phyloP scores from a whole-genome alignment of 2,797 vertebrate genomes.

The Chromobotia macracanthus region DNA sequence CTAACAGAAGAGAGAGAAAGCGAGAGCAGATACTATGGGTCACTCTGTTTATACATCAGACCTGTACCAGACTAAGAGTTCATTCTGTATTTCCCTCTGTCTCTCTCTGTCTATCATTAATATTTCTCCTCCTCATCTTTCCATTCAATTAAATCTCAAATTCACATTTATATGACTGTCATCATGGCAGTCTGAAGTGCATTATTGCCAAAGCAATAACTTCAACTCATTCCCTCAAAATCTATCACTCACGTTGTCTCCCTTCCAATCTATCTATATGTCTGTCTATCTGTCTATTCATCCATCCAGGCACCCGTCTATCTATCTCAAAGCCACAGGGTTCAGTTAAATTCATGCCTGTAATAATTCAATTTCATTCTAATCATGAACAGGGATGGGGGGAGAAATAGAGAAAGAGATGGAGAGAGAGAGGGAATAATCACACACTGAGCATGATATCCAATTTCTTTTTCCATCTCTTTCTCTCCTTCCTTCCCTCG shows the following conservation, averaged over 20 bases:
- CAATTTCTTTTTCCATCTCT: constrained; percentile 18
- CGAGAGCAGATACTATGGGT: constrained; percentile 14
- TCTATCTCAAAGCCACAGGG: constrained; percentile 59
- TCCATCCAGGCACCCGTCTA: constrained; percentile 58
- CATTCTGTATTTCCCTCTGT: constrained; percentile 31
- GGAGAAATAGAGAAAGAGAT: constrained; percentile 33
- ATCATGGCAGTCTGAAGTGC: constrained; percentile 31
- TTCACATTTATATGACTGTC: constrained; percentile 52
- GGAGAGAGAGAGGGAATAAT: constrained; percentile 46
- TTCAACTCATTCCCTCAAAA: neutral
- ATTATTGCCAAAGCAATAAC: constrained; percentile 48
- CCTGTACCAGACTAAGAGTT: constrained; percentile 6
- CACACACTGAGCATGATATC: constrained; percentile 48
- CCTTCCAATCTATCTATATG: no score
- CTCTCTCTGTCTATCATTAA: constrained; percentile 33
- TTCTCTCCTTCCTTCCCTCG: neutral
- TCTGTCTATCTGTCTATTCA: constrained; percentile 21
- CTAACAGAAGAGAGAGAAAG: constrained; percentile 1
- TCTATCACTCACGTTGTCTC: no score
- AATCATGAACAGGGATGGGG: constrained; percentile 51
- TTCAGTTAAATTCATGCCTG: constrained; percentile 72
- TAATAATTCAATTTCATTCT: constrained; percentile 59
- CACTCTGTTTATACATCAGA: constrained; percentile 34
- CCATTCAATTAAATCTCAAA: constrained; percentile 64
- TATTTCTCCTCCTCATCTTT: constrained; percentile 31